Base-by-base conservation (phyloP, 2,888 invertebrate species). In the Caenorhabditis angaria region DNA sequence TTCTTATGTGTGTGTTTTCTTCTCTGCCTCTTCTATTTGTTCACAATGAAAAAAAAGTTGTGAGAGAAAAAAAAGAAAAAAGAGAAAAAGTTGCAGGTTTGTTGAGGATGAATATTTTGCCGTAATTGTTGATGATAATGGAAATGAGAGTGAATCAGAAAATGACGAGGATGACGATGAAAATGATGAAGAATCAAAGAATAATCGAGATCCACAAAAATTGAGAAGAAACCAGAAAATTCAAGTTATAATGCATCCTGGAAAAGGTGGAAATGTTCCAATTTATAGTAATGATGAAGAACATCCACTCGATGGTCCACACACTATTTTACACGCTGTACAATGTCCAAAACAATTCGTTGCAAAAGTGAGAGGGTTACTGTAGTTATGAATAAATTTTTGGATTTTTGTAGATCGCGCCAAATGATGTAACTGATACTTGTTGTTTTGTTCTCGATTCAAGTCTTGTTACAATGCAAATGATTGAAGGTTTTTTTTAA, bases 311-410 rank as follows among this genome's bases (percentile, higher is more conserved):
- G 82, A 83, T 62, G 77, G 78, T 27, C 72, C 81, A 8, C 62
- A 75, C 18, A 81, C 83, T 4, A 72, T 84, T 18, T 67, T 71
- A 24, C 82, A 78, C 58, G 81, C 81, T 0, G 72, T 84, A 12
- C 67, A 75, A 29, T 83, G 83, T 59, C 84, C 84, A 6, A 78
- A 83, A 14, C 76, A 80, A 61, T 83, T 77, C 58, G 74, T 84
- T 20, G 75, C 78, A 55, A 80, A 80, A 55, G 79, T 79, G 29
- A 28, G 62, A 27, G 10, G 48, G n/a, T n/a, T 12, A 14, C 10
- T 18, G 10, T 4, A n/a, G n/a, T 48, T 10, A 10, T 14, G 48
- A 8, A 29, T 14, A 5, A 32, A 57, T 20, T 29, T 29, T 57
- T 4, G 28, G 2, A 12, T 57, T 10, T 20, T 35, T 53, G 6